These are phyloP conservation scores for Drosophila rubida DNA, from an alignment of 2,888 invertebrate species.

Conservation along the genomic window DNA sequence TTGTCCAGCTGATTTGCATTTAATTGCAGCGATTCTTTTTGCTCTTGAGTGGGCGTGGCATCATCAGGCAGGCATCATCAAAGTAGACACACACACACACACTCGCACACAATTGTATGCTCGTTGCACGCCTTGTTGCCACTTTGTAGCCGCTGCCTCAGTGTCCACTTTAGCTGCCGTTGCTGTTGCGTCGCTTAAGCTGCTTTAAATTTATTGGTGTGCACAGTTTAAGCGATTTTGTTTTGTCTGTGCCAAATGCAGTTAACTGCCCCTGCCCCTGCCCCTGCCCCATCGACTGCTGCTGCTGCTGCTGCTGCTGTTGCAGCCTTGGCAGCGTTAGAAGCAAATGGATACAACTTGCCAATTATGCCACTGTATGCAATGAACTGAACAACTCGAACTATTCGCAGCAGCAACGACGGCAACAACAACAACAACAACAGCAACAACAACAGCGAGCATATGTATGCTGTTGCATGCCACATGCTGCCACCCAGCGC, in stretches of 20 bases:
- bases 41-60: constrained; percentile 25
- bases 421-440: no score
- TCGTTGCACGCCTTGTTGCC: constrained; percentile 14
- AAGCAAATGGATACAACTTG: constrained; percentile 71
- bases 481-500: constrained; percentile 7
- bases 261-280: constrained; percentile 16
- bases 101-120: neutral
- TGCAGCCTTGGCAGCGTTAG: constrained; percentile 6
- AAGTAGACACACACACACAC: constrained; percentile 15
- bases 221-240: constrained; percentile 75
- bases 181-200: constrained; percentile 64
- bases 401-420: constrained; percentile 28
- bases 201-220: constrained; percentile 80
- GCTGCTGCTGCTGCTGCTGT: neutral
- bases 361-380: constrained; percentile 77
- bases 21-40: constrained; percentile 68
- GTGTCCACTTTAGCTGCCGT: constrained; percentile 17
- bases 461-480: constrained; percentile 35
- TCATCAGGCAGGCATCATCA: constrained; percentile 16
- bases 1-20: constrained; percentile 77
- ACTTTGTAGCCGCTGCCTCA: constrained; percentile 12
- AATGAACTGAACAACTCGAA: constrained; percentile 74
- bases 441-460: constrained; percentile 17
- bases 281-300: neutral
- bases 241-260: constrained; percentile 52